phyloP scores from a whole-genome alignment of 2,888 invertebrate species.

The Sipha maydis region DNA sequence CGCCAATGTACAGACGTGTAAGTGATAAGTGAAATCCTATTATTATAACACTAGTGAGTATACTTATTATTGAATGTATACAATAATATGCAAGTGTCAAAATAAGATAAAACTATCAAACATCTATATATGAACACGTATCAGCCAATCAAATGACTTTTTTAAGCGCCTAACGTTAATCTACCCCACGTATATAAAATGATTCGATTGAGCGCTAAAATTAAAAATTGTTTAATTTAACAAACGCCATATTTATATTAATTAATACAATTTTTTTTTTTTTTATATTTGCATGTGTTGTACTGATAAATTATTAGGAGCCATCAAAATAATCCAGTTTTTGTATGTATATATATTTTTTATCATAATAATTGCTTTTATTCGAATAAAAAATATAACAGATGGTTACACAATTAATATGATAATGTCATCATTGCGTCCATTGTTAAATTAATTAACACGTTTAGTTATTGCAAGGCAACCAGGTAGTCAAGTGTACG shows the following conservation, averaged over 20 bases:
- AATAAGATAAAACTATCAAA: neutral
- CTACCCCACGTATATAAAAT: neutral
- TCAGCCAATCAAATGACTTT: neutral
- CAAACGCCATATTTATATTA: neutral
- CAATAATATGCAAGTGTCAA: neutral
- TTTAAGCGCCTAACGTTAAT: neutral
- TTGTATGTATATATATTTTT: constrained; percentile 3
- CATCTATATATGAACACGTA: neutral
- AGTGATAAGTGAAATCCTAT: neutral
- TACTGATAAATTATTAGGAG: neutral
- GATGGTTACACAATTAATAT: neutral
- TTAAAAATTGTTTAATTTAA: neutral
- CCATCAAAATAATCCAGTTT: neutral
- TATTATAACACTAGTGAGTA: neutral
- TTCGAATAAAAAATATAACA: neutral
- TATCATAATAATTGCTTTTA: neutral
- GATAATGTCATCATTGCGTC: neutral
- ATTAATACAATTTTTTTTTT: neutral
- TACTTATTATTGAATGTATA: neutral
- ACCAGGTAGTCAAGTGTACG: neutral
- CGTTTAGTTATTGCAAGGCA: neutral
- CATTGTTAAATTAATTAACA: neutral
- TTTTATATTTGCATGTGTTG: neutral
- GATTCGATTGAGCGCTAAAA: neutral
- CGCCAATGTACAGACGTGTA: no score